Evolutionary conservation across 1,140 invertebrate species (phyloP).

Genomic region (Drosophila repletoides): DNA sequence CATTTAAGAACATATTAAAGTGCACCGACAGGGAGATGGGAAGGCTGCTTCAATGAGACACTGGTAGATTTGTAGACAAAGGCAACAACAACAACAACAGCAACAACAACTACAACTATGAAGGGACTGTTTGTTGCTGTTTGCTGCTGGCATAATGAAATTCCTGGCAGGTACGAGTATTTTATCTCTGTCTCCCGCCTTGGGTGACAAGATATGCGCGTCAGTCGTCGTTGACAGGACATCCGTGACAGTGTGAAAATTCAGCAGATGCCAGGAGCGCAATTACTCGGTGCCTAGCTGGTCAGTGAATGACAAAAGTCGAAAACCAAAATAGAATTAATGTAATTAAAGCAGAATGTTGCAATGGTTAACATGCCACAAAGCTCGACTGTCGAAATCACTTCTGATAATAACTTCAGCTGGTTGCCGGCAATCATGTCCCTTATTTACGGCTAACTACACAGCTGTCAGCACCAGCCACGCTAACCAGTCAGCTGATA

Average conservation of each 20-base stretch:
- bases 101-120: conserved; percentile 27
- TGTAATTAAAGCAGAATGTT: conserved; percentile 46
- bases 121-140: conserved; percentile 9
- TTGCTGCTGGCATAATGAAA: conserved; percentile 53
- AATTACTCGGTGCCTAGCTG: conserved; percentile 11
- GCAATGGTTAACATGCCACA: conserved; percentile 6
- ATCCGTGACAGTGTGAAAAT: conserved; percentile 20
- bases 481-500: conserved; percentile 3
- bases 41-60: neutral
- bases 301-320: neutral
- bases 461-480: neutral
- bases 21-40: neutral
- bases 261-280: conserved; percentile 7
- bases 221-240: conserved; percentile 9
- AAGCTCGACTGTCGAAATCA: conserved; percentile 1
- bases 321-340: conserved; percentile 30
- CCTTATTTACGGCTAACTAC: conserved; percentile 4
- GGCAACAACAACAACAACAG: conserved; percentile 4
- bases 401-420: conserved; percentile 12
- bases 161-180: conserved; percentile 42
- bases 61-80: conserved; percentile 4
- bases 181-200: conserved; percentile 3
- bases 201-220: conserved; percentile 12
- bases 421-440: neutral
- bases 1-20: conserved; percentile 54